Base-by-base conservation (phyloP, 1,140 invertebrate species). In the Drepana arcuata region DNA sequence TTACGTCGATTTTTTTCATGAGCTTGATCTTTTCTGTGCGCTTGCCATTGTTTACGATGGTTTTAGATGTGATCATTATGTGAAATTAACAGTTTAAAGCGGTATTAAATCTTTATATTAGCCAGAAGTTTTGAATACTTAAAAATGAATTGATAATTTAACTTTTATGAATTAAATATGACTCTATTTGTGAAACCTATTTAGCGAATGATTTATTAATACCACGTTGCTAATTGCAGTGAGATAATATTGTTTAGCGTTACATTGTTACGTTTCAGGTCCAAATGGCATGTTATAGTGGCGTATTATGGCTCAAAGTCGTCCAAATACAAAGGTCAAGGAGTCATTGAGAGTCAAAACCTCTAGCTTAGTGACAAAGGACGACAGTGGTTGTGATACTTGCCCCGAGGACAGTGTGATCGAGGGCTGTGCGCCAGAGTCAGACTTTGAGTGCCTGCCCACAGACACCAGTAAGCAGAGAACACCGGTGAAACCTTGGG, bases 21-120 rank as follows among this genome's bases (percentile, higher is more conserved):
- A 78, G 73, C 56, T 70, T 70, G 63, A 55, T 51, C 57, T 57
- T 57, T 50, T 35, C 14, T 26, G 41, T 38, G 47, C 54, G 46
- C 23, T 61, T 33, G 65, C 61, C 75, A 66, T 78, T 83, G 75
- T 83, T 83, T 83, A 82, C 56, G 40, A 63, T 46, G 34, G 48
- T 51, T 47, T 62, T 59, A 49, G 41, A 57, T 34, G 44, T 43
- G 49, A 60, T 70, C 70, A 61, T 48, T 59, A 48, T 40, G 39
- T 48, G 57, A 63, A 50, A 55, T n/a, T n/a, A n/a, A n/a, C n/a
- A n/a, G n/a, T n/a, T n/a, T n/a, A n/a, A n/a, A n/a, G n/a, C n/a
- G n/a, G n/a, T n/a, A n/a, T n/a, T n/a, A n/a, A n/a, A n/a, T n/a
- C n/a, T n/a, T n/a, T n/a, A n/a, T n/a, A n/a, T n/a, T n/a, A n/a